Base-by-base conservation (phyloP, 2,797 vertebrate species). In the Xenentodon cancila region DNA sequence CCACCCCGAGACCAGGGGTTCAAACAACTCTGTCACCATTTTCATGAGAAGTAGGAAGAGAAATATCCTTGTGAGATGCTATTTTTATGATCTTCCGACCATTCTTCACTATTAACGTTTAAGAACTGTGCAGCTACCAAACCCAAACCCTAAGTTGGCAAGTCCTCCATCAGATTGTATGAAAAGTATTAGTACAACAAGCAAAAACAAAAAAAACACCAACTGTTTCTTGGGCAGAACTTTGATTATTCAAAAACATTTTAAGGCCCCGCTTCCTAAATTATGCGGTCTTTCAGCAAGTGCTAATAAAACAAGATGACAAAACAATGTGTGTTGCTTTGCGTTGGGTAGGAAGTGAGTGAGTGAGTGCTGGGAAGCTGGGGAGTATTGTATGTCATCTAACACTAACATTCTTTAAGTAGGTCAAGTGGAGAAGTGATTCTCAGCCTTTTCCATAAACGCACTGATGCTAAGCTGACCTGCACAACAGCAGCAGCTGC, bases 391-490 rank as follows among this genome's bases (percentile, higher is more conserved):
- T 79, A 78, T 86, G 82, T 84, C 84, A 53, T 75, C 73, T 74
- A 88, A 88, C 76, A 87, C 80, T 81, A 90, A 90, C 85, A 88
- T 87, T 87, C 87, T 81, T 87, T 77, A 91, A 91, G 85, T 91
- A 88, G 90, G 91, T 92, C 89, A 91, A 80, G 77, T 75, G 55
- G 62, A 84, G 82, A 87, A 80, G 80, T 85, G 59, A 87, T 88
- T 87, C 76, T 65, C 80, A 88, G 84, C 67, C 77, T 78, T 88
- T 90, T 91, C 86, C 86, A 81, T 79, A 82, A 86, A 86, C 79
- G 75, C 79, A 61, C 84, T 89, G 90, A 91, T 86, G 90, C 90
- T 90, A 91, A 85, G 80, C 77, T 90, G 89, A 91, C 85, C 89
- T 73, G 89, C 84, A 91, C 84, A 91, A 84, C 84, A 86, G 77